phyloP scores from a whole-genome alignment of 1,140 invertebrate genomes.

The Pseudomyrmex sp. region DNA sequence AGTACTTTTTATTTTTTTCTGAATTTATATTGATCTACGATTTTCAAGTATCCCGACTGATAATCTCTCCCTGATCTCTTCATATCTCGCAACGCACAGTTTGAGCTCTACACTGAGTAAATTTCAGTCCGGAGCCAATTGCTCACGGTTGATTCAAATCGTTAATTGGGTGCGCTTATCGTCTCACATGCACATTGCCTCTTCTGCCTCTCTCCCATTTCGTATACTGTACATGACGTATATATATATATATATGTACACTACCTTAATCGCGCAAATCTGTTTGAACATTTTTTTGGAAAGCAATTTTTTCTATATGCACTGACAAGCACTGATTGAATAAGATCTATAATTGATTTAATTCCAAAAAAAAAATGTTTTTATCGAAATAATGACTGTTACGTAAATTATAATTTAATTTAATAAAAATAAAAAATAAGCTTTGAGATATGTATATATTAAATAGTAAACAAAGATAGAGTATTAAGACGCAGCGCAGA shows the following conservation, averaged over 20 bases:
- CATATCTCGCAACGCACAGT: background rate
- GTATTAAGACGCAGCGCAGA: no score
- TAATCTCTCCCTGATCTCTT: slow-evolving; percentile 34
- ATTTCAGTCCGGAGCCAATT: slow-evolving; percentile 59
- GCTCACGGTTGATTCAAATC: slow-evolving; percentile 69
- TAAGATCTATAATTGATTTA: no score
- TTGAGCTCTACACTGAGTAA: slow-evolving; percentile 7
- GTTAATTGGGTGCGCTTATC: slow-evolving; percentile 74
- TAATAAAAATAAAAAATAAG: no score
- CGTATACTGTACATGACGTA: background rate
- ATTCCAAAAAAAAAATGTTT: no score
- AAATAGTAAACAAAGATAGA: no score
- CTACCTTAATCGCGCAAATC: slow-evolving; percentile 59
- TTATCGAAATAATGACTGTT: no score
- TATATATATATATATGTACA: slow-evolving; percentile 52
- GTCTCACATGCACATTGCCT: slow-evolving; percentile 40
- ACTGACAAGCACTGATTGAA: background rate
- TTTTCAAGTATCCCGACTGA: slow-evolving; percentile 18
- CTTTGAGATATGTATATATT: no score
- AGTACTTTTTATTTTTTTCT: background rate
- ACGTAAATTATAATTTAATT: slow-evolving; percentile 1
- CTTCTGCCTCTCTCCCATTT: background rate
- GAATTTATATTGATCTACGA: background rate
- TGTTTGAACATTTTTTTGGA: background rate
- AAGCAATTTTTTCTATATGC: background rate